phyloP scores from a whole-genome alignment of 2,113 vertebrate genomes.

The Anguilla rostrata region DNA sequence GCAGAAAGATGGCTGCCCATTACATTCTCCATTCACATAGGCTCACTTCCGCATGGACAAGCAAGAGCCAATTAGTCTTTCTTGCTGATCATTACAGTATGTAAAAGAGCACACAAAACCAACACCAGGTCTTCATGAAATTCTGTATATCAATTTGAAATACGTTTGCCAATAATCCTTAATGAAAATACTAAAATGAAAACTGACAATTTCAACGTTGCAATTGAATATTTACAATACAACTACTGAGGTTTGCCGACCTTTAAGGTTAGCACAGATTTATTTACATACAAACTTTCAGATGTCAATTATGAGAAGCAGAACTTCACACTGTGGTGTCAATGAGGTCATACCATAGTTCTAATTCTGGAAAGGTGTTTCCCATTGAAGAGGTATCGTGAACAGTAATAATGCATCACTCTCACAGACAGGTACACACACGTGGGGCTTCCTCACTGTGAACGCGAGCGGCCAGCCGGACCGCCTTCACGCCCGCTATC shows the following conservation, averaged over 20 bases:
- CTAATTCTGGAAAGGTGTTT: background rate
- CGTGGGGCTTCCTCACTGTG: background rate
- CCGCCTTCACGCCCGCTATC: background rate
- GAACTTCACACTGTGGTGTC: background rate
- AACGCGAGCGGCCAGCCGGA: background rate
- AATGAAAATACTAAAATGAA: too few species aligned
- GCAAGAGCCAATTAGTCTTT: background rate
- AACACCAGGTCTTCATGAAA: too few species aligned
- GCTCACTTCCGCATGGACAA: background rate
- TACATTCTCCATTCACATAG: background rate
- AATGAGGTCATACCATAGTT: background rate
- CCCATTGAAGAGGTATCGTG: background rate
- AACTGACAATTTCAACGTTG: too few species aligned
- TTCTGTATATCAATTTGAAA: too few species aligned
- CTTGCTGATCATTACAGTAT: too few species aligned
- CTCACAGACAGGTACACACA: background rate
- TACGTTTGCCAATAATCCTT: too few species aligned
- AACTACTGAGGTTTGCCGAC: too few species aligned
- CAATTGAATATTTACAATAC: too few species aligned
- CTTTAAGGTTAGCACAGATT: too few species aligned
- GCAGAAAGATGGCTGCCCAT: background rate
- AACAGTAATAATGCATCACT: background rate
- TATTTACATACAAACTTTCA: background rate
- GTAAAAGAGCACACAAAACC: too few species aligned
- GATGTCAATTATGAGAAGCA: background rate